phyloP scores from a whole-genome alignment of 2,797 vertebrate species.

The Tamandua tetradactyla region DNA sequence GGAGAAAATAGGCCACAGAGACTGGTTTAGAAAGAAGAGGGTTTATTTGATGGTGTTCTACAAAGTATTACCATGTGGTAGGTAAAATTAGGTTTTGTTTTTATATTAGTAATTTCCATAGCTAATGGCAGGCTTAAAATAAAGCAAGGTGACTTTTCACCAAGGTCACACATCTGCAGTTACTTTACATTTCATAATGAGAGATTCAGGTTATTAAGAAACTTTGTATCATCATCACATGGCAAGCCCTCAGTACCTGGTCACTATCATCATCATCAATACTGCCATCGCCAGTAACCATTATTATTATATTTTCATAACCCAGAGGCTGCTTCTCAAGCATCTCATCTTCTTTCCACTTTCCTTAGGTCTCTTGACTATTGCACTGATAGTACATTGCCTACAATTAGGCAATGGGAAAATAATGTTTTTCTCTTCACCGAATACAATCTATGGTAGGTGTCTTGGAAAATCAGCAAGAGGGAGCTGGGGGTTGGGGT shows the following conservation, averaged over 20 bases:
- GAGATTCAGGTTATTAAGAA: neutral
- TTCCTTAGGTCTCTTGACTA: slow-evolving; percentile 7
- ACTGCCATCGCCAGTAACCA: neutral
- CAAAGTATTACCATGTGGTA: neutral
- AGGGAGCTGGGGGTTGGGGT: neutral
- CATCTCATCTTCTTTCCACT: neutral
- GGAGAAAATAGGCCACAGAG: neutral
- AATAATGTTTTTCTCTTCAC: neutral
- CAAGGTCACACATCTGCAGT: neutral
- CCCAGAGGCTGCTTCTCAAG: neutral
- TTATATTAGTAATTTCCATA: slow-evolving; percentile 10
- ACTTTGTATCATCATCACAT: neutral
- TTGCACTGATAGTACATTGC: neutral
- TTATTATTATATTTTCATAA: neutral
- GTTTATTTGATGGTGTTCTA: neutral
- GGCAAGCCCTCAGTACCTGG: neutral
- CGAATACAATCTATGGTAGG: neutral
- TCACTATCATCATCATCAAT: accelerated
- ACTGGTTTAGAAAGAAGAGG: slow-evolving; percentile 14
- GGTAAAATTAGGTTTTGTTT: slow-evolving; percentile 22
- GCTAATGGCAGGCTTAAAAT: slow-evolving; percentile 24
- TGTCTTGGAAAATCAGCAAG: neutral
- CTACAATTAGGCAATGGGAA: neutral
- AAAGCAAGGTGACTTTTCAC: slow-evolving; percentile 46
- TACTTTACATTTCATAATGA: neutral